Evolutionary conservation across 2,113 vertebrate genomes (phyloP).

Genomic region (Ondatra zibethicus): DNA sequence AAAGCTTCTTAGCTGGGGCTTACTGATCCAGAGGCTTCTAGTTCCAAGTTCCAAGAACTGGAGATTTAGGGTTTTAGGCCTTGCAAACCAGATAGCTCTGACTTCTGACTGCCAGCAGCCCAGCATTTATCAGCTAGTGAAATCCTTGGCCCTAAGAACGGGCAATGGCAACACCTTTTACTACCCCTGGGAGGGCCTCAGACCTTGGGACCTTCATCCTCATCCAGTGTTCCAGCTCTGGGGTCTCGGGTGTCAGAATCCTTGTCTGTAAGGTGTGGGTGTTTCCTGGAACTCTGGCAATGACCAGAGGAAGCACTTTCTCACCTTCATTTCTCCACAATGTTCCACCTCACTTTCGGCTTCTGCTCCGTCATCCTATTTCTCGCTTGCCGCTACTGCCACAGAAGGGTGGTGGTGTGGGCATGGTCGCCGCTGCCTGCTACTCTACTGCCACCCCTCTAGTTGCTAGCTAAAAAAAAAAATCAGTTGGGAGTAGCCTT

Average conservation of each 20-base stretch:
- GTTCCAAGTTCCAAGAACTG: background rate
- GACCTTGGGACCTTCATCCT: background rate
- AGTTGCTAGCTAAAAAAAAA: background rate
- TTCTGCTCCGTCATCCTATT: background rate
- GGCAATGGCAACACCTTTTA: background rate
- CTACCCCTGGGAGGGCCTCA: background rate
- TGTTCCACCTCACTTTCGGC: background rate
- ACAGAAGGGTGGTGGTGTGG: background rate
- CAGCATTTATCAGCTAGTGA: background rate
- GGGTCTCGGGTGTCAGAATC: background rate
- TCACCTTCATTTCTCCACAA: background rate
- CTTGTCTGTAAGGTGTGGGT: background rate
- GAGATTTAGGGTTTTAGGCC: background rate
- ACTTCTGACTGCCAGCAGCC: background rate
- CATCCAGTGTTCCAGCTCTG: background rate
- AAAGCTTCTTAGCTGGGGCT: background rate
- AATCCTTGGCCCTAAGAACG: background rate
- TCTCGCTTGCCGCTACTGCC: background rate
- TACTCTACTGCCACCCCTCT: background rate
- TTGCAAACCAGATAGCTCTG: background rate
- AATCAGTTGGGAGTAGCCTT: background rate
- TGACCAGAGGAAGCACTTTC: background rate
- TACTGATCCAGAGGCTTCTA: background rate
- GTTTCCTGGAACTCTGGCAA: background rate
- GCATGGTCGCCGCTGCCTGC: background rate